These are phyloP conservation scores for Cerastis rubricosa DNA, from an alignment of 2,888 invertebrate species.

Conservation along the genomic window DNA sequence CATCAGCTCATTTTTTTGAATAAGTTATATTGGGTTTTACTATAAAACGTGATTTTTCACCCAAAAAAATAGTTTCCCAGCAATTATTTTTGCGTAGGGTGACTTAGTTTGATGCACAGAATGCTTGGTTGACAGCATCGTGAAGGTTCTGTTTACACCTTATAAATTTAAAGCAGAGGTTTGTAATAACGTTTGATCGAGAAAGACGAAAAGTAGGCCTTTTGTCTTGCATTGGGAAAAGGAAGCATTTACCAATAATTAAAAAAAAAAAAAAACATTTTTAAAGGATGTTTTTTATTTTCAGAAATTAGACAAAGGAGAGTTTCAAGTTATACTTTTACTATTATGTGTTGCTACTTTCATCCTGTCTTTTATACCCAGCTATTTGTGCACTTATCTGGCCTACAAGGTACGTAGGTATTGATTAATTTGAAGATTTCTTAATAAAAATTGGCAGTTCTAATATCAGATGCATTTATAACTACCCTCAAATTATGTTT, in stretches of 20 bases:
- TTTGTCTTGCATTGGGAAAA: neutral
- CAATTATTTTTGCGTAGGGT: no score
- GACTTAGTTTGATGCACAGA: no score
- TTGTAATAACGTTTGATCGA: neutral
- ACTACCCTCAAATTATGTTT: constrained; percentile 18
- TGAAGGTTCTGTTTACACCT: no score
- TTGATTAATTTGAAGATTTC: neutral
- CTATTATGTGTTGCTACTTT: constrained; percentile 24
- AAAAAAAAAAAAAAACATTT: no score
- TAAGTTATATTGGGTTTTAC: no score
- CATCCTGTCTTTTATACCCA: constrained; percentile 53
- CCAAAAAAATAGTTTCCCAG: no score
- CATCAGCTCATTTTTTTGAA: no score
- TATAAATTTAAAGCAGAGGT: neutral
- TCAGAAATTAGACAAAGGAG: constrained; percentile 59
- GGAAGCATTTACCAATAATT: no score
- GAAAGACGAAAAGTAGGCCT: neutral
- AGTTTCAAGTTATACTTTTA: constrained; percentile 53
- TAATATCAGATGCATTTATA: neutral
- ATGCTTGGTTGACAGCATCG: no score
- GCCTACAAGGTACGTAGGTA: constrained; percentile 56
- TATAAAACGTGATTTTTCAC: no score
- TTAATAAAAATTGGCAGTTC: neutral
- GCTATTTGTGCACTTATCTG: constrained; percentile 59
- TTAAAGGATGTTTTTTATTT: neutral